Percentiles rank a stretch among this genome's conserved stretches.
These are phyloP conservation scores for Rhabditoides inermis DNA, from an alignment of 2,888 invertebrate genomes.

Conservation along the genomic window DNA sequence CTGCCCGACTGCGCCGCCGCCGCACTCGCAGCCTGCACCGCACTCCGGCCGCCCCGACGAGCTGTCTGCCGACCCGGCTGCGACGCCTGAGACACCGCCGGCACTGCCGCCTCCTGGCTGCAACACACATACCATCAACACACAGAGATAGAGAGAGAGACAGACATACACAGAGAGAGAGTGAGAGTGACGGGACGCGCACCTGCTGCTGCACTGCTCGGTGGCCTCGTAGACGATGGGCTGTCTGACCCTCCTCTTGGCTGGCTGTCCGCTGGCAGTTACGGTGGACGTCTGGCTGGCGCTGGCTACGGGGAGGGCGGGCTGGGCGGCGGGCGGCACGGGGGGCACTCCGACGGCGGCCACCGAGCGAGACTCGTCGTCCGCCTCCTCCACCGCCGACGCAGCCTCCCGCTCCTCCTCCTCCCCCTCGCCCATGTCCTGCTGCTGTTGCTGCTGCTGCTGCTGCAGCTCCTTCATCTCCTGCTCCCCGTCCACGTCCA, in stretches of 20 bases:
- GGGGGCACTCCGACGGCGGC: slow-evolving; percentile 12
- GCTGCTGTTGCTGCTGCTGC: slow-evolving; percentile 7
- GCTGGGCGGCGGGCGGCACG: background rate
- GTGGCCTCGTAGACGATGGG: slow-evolving; percentile 10
- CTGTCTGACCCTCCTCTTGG: background rate
- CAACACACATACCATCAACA: background rate
- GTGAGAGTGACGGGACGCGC: background rate
- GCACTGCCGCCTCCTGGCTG: slow-evolving; percentile 3
- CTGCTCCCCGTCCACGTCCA: background rate
- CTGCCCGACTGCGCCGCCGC: no score
- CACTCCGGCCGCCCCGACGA: background rate
- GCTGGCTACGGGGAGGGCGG: no score
- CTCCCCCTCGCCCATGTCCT: slow-evolving; percentile 9
- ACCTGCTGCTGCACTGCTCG: slow-evolving; percentile 32
- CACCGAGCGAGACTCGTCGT: slow-evolving; percentile 15
- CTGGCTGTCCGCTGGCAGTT: no score
- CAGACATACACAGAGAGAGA: background rate
- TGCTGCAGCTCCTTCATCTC: background rate
- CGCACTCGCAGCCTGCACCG: no score
- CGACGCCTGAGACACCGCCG: background rate
- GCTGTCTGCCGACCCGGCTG: background rate
- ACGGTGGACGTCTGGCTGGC: no score
- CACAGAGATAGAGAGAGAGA: background rate
- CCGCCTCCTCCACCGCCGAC: slow-evolving; percentile 30
- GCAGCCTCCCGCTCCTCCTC: slow-evolving; percentile 31